These are phyloP conservation scores for Molossus molossus DNA, from an alignment of 2,797 vertebrate genomes.

Conservation along the genomic window DNA sequence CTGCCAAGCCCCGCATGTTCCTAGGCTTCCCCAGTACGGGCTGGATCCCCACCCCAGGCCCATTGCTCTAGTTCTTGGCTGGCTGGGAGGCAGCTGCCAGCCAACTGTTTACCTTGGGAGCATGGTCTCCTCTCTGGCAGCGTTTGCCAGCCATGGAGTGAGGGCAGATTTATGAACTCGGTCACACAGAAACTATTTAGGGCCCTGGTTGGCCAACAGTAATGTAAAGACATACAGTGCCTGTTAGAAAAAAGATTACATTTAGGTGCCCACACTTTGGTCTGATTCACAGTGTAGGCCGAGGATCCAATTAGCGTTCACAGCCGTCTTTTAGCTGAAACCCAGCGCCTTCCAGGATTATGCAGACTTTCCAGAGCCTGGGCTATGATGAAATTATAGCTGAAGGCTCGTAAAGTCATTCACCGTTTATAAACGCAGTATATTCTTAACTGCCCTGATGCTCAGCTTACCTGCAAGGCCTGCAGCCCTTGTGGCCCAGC, in stretches of 20 bases:
- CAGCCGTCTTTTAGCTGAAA: slow-evolving; percentile 90
- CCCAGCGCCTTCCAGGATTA: slow-evolving; percentile 90
- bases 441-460: slow-evolving; percentile 87
- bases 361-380: slow-evolving; percentile 92
- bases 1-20: slow-evolving; percentile 66
- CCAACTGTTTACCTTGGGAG: slow-evolving; percentile 90
- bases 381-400: slow-evolving; percentile 90
- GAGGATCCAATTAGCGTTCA: slow-evolving; percentile 91
- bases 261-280: slow-evolving; percentile 87
- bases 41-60: slow-evolving; percentile 74
- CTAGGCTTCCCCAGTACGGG: slow-evolving; percentile 83
- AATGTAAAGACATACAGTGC: slow-evolving; percentile 90
- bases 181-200: slow-evolving; percentile 89
- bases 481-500: slow-evolving; percentile 79
- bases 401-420: slow-evolving; percentile 89
- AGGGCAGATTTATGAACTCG: slow-evolving; percentile 91
- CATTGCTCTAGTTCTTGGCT: slow-evolving; percentile 76
- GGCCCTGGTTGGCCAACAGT: slow-evolving; percentile 89
- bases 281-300: slow-evolving; percentile 90
- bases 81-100: slow-evolving; percentile 84
- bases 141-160: slow-evolving; percentile 86
- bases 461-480: slow-evolving; percentile 81
- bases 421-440: slow-evolving; percentile 89
- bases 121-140: slow-evolving; percentile 86
- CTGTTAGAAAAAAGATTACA: slow-evolving; percentile 89